Evolutionary conservation across 1,140 invertebrate genomes (phyloP).

Genomic region (Battus philenor): DNA sequence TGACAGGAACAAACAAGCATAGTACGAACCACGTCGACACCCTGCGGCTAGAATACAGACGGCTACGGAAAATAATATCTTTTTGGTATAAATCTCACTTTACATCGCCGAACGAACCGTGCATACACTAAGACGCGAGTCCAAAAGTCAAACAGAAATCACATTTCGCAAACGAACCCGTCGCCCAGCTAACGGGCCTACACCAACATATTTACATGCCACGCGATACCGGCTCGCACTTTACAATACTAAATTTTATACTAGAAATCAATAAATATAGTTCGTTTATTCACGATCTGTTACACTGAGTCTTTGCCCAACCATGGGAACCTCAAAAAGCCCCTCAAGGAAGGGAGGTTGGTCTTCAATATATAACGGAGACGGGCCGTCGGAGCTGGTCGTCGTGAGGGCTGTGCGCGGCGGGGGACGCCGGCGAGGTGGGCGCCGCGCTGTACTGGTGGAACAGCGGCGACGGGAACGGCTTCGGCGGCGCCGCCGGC

Average conservation of each 20-base stretch:
- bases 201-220: constrained; percentile 58
- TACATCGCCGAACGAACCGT: constrained; percentile 52
- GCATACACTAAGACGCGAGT: constrained; percentile 50
- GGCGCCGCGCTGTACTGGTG: constrained; percentile 57
- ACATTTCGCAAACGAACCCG: constrained; percentile 55
- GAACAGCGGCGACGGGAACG: constrained; percentile 60
- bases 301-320: constrained; percentile 42
- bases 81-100: constrained; percentile 74
- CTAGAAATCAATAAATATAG: constrained; percentile 60
- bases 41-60: constrained; percentile 46
- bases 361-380: constrained; percentile 72
- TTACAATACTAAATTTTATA: constrained; percentile 49
- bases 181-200: constrained; percentile 37
- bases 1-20: constrained; percentile 33
- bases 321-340: constrained; percentile 41
- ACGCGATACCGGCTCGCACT: constrained; percentile 58
- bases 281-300: constrained; percentile 35
- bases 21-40: constrained; percentile 28
- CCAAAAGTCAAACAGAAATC: constrained; percentile 57
- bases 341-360: constrained; percentile 63
- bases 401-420: constrained; percentile 65
- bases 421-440: constrained; percentile 53
- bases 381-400: constrained; percentile 67
- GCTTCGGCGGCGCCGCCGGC: constrained; percentile 58
- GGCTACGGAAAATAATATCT: constrained; percentile 62